Evolutionary conservation across 2,888 invertebrate genomes (phyloP).

Genomic region (Ceraclea dissimilis): DNA sequence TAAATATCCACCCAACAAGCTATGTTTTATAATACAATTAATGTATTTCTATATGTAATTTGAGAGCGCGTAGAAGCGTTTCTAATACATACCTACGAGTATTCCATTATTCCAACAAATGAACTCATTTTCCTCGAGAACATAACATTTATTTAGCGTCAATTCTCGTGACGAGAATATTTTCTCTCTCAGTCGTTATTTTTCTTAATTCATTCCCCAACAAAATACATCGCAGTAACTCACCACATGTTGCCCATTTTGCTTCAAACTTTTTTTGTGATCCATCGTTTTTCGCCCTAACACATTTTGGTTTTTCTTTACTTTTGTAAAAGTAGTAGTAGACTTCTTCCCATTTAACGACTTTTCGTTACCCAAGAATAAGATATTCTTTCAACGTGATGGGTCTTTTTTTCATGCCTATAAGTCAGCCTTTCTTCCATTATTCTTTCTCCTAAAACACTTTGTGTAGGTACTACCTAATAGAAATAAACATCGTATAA

Average conservation of each 20-base stretch:
- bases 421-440: neutral
- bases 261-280: constrained; percentile 2
- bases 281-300: constrained; percentile 1
- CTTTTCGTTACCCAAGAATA: neutral
- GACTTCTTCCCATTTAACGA: neutral
- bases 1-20: no score
- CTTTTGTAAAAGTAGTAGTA: neutral
- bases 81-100: no score
- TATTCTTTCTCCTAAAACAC: no score
- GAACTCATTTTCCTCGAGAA: neutral
- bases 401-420: neutral
- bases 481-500: neutral
- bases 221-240: constrained; percentile 3
- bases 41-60: no score
- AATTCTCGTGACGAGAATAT: constrained; percentile 5
- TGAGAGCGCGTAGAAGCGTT: neutral
- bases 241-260: constrained; percentile 6
- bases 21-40: no score
- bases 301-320: neutral
- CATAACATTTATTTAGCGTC: neutral
- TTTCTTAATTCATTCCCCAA: constrained; percentile 5
- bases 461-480: no score
- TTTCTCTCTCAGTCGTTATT: neutral
- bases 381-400: neutral
- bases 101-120: neutral